Conservation (phyloP, 2,888 invertebrate species). For the Falcaria lacertinaria region DNA sequence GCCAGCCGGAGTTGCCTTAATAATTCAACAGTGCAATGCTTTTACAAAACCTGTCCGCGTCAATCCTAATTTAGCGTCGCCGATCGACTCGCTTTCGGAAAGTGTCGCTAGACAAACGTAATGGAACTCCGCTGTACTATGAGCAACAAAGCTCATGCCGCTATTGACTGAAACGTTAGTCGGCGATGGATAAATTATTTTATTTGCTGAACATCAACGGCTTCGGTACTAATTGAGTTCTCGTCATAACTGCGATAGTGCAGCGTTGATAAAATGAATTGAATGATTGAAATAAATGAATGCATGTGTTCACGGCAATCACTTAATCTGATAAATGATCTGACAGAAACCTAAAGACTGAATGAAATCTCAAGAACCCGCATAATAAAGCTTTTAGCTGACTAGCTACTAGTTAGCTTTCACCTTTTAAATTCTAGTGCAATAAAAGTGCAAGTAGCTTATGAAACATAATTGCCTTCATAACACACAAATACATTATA, state of each 20-base stretch:
- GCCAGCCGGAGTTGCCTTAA: constrained; percentile 70
- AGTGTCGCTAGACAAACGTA: constrained; percentile 74
- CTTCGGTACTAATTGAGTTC: background rate
- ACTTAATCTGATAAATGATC: background rate
- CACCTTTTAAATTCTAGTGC: no score
- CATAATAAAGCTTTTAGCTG: no score
- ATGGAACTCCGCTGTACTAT: constrained; percentile 70
- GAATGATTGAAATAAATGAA: background rate
- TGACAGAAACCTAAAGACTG: no score
- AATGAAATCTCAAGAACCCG: no score
- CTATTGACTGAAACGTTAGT: constrained; percentile 20
- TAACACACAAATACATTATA: no score
- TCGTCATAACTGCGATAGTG: background rate
- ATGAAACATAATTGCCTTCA: no score
- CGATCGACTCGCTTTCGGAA: constrained; percentile 72
- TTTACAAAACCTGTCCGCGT: constrained; percentile 79
- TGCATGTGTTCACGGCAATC: background rate
- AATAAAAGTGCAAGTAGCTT: no score
- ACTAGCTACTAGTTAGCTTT: no score
- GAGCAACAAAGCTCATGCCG: constrained; percentile 30
- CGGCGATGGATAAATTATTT: constrained; percentile 11
- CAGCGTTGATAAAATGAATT: background rate
- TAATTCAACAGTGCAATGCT: constrained; percentile 80
- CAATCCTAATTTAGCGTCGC: constrained; percentile 74
- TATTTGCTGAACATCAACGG: constrained; percentile 3